Evolutionary conservation across 2,797 vertebrate genomes (phyloP), one percentile per base, ranked within the genome.

Genomic region (Semotilus atromaculatus): DNA sequence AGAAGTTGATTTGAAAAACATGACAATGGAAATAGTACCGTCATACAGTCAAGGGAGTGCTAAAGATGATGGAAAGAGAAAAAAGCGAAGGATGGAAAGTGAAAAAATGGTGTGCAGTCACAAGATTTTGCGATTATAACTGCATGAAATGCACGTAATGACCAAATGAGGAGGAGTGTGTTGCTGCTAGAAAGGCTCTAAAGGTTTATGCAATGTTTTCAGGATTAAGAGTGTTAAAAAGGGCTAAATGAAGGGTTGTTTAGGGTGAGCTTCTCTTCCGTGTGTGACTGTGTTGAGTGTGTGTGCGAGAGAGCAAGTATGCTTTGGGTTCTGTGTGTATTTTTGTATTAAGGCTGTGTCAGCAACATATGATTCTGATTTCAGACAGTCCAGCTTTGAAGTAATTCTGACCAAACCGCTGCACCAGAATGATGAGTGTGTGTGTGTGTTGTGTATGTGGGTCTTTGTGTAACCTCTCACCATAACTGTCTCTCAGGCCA

Each of bases 1-100:
- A 85, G 81, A 80, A 81, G 88, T 78, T 89, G 85, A 88, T 90
- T 86, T 84, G 48, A 88, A 90, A 90, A 90, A 70, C 87, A 88
- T 86, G 84, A 84, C 79, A 74, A 72, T 87, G 86, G 87, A 89
- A 90, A 88, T n/a, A 81, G 86, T 82, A 66, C 67, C 83, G 85
- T 88, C 87, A 89, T 85, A 62, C 71, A 88, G 86, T 87, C 84
- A 16, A 64, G 84, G 86, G 86, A 77, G 81, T 2, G 40, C 76
- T 84, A 64, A 85, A 84, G 26, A 82, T 81, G 83, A 81, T 72
- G 75, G 81, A 83, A 72, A 73, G 81, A 62, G 71, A 82, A 86
- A 70, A 84, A 62, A 80, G 64, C 3, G 36, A 43, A 34, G 73
- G 36, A 82, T 53, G 48, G 66, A 76, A 78, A 76, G 78, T 13